These are phyloP conservation scores for Drosophila simulans DNA, from an alignment of 1,140 invertebrate genomes.

Conservation along the genomic window DNA sequence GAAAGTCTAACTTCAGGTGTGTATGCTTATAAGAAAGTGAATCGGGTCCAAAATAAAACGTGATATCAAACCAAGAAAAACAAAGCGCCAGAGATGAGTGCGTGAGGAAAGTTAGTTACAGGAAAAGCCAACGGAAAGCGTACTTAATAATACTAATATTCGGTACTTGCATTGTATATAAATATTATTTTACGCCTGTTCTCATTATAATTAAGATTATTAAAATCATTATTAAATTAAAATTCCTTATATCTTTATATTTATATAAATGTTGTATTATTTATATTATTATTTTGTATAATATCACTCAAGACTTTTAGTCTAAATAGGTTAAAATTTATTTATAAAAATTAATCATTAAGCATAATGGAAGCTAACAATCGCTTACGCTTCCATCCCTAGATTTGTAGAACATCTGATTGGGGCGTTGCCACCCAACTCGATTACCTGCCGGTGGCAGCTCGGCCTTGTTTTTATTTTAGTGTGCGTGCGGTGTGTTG, in stretches of 20 bases:
- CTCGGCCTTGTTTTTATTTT: background rate
- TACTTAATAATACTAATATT: background rate
- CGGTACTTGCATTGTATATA: too few relatives aligned
- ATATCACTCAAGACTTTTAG: too few relatives aligned
- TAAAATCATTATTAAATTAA: too few relatives aligned
- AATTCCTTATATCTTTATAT: too few relatives aligned
- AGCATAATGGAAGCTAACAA: too few relatives aligned
- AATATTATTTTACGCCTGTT: too few relatives aligned
- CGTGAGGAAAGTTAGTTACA: background rate
- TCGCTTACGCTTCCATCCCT: background rate
- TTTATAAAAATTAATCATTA: too few relatives aligned
- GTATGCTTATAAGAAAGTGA: constrained; percentile 9
- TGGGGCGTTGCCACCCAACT: constrained; percentile 12
- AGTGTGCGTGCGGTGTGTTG: constrained; percentile 29
- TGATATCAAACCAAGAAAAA: constrained; percentile 10
- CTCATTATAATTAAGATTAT: too few relatives aligned
- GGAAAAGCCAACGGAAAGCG: background rate
- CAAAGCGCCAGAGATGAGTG: constrained; percentile 15
- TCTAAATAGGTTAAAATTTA: too few relatives aligned
- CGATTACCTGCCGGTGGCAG: background rate
- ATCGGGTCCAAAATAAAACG: constrained; percentile 5
- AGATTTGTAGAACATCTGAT: constrained; percentile 17
- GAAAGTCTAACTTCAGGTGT: constrained; percentile 5
- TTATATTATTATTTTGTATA: too few relatives aligned
- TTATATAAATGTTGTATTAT: too few relatives aligned